A percentile compares a stretch with the other conserved stretches of the same genome.
Conservation (phyloP, 2,888 invertebrate species). For the Drosophila subquinaria region DNA sequence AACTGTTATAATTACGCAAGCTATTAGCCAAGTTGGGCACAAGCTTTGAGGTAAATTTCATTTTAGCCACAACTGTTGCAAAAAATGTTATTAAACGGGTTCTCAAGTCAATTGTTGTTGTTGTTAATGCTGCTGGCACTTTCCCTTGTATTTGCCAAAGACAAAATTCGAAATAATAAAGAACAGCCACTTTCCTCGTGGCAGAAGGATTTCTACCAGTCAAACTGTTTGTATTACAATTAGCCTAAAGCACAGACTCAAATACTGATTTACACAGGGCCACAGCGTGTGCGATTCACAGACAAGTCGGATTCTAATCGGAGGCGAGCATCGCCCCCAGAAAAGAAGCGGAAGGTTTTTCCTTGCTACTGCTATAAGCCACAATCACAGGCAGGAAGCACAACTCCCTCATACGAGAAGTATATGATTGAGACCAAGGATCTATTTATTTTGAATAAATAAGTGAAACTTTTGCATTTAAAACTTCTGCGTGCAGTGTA, state of each 20-base stretch:
- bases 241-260: background rate
- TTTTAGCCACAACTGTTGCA: slow-evolving; percentile 9
- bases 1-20: slow-evolving; percentile 57
- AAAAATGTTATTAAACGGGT: slow-evolving; percentile 27
- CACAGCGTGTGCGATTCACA: slow-evolving; percentile 45
- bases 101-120: slow-evolving; percentile 1
- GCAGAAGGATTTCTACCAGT: slow-evolving; percentile 52
- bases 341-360: slow-evolving; percentile 46
- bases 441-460: slow-evolving; percentile 55
- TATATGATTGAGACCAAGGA: slow-evolving; percentile 44
- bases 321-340: too few relatives aligned
- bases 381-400: background rate
- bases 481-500: too few relatives aligned
- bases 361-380: slow-evolving; percentile 65
- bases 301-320: slow-evolving; percentile 16
- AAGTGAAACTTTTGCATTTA: background rate
- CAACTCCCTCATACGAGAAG: slow-evolving; percentile 33
- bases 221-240: slow-evolving; percentile 37
- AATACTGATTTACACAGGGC: slow-evolving; percentile 24
- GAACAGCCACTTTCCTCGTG: slow-evolving; percentile 29
- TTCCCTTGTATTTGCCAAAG: background rate
- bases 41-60: slow-evolving; percentile 30
- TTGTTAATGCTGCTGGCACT: background rate
- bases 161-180: background rate
- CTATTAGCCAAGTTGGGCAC: slow-evolving; percentile 51